Base-by-base conservation (phyloP, 1,140 invertebrate species). In the Asobara japonica region DNA sequence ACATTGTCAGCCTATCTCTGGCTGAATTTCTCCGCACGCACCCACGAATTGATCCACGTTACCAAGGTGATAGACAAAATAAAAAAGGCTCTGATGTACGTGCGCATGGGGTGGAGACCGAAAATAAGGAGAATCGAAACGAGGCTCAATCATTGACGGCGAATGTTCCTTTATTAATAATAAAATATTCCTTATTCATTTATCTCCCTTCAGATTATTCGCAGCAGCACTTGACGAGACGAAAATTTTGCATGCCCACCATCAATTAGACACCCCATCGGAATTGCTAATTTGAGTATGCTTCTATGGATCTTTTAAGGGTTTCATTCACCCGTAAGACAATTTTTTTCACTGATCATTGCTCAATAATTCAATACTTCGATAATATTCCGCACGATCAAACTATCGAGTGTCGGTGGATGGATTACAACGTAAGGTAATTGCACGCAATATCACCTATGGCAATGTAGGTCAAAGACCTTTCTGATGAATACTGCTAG, bases 1-100 rank as follows among this genome's bases (percentile, higher is more conserved):
- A 38, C 36, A n/a, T 38, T 10, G 36, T 38, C 36, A 38, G n/a
- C n/a, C n/a, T n/a, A n/a, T n/a, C n/a, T n/a, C n/a, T n/a, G n/a
- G n/a, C n/a, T n/a, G n/a, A n/a, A n/a, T n/a, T 51, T 51, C 20
- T 20, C 45, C n/a, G 18, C 11, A 16, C 11, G 11, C 45, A 18
- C 3, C 45, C 1, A 3, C 2, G 45, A 51, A 51, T 51, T 51
- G 45, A 51, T 51, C 8, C 16, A 11, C 36, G 33, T 66, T 66
- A 10, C 65, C 65, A 66, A 66, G 65, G 65, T 18, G 20, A 66
- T 66, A 66, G 65, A 66, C 36, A 27, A 41, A 66, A 41, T 41
- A 45, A 45, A 65, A 20, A 65, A 20, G 11, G 4, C 30, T 8
- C 27, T 8, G 25, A 64, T n/a, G 51, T 62, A 65, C 41, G 25